These are phyloP conservation scores for Umimayanthus kanabou DNA, from an alignment of 92 coral and sea anemone genomes.

Conservation along the genomic window DNA sequence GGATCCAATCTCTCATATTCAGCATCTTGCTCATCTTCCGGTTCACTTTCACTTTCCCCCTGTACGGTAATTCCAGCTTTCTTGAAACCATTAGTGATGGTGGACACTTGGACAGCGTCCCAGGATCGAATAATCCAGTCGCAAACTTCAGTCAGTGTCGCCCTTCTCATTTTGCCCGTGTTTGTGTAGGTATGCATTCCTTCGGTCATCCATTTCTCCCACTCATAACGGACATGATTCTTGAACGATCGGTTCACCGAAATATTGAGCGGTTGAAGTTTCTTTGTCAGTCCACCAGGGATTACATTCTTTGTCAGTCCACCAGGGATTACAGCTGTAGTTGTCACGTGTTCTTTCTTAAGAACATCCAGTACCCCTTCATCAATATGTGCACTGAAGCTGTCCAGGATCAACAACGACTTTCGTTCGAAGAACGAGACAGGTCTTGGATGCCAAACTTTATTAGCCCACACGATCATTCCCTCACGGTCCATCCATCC, in stretches of 20 bases:
- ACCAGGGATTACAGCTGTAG: constrained; percentile 58
- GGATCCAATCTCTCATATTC: too few relatives aligned
- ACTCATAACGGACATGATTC: constrained; percentile 42
- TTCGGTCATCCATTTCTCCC: constrained; percentile 58
- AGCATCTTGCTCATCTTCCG: constrained; percentile 5
- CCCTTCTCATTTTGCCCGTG: constrained; percentile 48
- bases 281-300: constrained; percentile 54
- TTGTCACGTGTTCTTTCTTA: constrained; percentile 36
- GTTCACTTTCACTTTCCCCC: not conserved
- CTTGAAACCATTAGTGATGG: constrained; percentile 47
- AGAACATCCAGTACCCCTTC: constrained; percentile 38
- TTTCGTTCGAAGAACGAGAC: constrained; percentile 50
- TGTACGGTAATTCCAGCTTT: constrained; percentile 46
- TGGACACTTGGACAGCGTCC: constrained; percentile 45
- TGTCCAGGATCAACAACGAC: constrained; percentile 38
- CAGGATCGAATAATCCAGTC: constrained; percentile 43
- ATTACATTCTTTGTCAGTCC: constrained; percentile 42
- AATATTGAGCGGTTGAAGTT: constrained; percentile 56
- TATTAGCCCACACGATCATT: constrained; percentile 51
- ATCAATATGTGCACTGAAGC: constrained; percentile 53
- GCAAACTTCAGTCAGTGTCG: constrained; percentile 53
- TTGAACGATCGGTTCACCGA: constrained; percentile 55
- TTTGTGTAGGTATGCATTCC: constrained; percentile 48
- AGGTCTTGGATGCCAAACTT: constrained; percentile 59
- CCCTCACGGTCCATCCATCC: constrained; percentile 64